Conservation (phyloP, 2,113 vertebrate genomes). For the Esox niger region DNA sequence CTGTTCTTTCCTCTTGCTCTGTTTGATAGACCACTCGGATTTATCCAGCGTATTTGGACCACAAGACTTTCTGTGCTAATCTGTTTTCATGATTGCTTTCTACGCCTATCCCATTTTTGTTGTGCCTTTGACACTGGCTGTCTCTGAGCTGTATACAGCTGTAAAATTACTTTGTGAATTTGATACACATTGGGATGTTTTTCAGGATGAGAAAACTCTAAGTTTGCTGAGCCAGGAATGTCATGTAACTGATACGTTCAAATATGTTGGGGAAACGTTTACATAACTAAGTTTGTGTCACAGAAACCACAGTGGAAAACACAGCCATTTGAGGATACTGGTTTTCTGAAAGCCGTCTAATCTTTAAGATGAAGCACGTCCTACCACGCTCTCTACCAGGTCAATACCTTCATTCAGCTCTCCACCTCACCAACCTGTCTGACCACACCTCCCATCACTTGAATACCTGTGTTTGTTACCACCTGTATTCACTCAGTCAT, state of each 20-base stretch:
- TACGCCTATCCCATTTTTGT: background rate
- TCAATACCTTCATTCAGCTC: no score
- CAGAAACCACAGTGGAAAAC: background rate
- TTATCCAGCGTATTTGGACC: background rate
- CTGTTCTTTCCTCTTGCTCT: constrained; percentile 1
- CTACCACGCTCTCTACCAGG: no score
- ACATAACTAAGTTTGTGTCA: background rate
- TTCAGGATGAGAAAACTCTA: background rate
- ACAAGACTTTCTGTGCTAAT: background rate
- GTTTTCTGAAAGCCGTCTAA: background rate
- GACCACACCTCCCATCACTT: no score
- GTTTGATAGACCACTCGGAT: background rate
- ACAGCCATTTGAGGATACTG: background rate
- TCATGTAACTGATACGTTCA: background rate
- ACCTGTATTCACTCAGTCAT: no score
- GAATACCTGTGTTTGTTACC: no score
- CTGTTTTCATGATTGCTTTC: background rate
- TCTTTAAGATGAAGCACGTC: background rate
- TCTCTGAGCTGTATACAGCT: background rate
- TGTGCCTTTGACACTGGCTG: background rate
- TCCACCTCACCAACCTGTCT: no score
- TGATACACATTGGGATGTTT: background rate
- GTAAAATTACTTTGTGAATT: background rate
- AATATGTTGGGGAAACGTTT: background rate
- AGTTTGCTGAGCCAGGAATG: background rate